Percentiles rank a stretch among this genome's conserved stretches.
These are phyloP conservation scores for Saccostrea glomerata DNA, from an alignment of 1,140 invertebrate genomes.

Conservation along the genomic window DNA sequence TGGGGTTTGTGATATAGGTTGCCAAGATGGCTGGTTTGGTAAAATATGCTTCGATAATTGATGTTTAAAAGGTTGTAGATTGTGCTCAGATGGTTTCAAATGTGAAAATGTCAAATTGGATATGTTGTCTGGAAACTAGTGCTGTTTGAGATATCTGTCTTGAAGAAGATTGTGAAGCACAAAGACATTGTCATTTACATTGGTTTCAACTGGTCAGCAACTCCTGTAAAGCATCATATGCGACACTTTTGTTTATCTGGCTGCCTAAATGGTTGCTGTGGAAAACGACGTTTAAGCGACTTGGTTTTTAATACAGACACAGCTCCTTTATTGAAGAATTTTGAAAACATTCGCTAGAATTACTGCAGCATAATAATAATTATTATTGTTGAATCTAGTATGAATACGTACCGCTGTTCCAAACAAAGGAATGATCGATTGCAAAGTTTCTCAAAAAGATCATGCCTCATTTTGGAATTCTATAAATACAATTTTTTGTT, in stretches of 20 bases:
- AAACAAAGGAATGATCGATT: no score
- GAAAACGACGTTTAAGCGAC: neutral
- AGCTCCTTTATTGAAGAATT: no score
- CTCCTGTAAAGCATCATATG: neutral
- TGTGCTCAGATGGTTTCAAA: neutral
- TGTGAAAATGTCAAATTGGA: conserved; percentile 3
- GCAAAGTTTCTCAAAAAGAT: no score
- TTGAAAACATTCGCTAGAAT: no score
- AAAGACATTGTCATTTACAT: neutral
- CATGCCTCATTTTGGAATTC: no score
- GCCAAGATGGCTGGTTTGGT: conserved; percentile 29
- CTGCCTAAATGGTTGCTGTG: conserved; percentile 13
- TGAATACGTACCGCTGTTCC: no score
- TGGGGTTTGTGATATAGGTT: conserved; percentile 16
- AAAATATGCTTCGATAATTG: neutral
- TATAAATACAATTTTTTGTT: no score
- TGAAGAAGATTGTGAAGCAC: conserved; percentile 5
- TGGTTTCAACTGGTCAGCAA: conserved; percentile 2
- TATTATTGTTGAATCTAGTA: no score
- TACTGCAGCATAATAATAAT: no score
- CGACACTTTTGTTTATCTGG: neutral
- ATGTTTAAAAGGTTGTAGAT: conserved; percentile 17
- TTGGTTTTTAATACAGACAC: no score
- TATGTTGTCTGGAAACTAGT: neutral
- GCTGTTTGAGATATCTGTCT: neutral